These are phyloP conservation scores for Glareola pratincola DNA, from an alignment of 2,113 vertebrate species.

Conservation along the genomic window DNA sequence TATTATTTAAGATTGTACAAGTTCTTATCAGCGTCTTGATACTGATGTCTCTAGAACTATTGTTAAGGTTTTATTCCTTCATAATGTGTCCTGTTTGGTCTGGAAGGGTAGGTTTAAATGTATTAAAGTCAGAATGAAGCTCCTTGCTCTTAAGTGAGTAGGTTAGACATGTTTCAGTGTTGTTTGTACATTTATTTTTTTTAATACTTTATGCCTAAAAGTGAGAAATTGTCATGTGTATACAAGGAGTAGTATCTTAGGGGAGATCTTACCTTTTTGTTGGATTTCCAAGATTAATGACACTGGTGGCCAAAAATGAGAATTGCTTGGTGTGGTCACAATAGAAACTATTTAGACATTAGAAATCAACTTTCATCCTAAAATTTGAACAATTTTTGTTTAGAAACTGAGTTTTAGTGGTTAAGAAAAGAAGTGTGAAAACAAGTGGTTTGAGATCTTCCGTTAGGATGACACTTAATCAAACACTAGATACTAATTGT, in stretches of 20 bases:
- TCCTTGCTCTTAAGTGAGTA: neutral
- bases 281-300: neutral
- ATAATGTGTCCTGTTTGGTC: neutral
- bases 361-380: neutral
- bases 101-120: neutral
- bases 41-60: neutral
- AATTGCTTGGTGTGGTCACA: neutral
- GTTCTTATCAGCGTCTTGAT: neutral
- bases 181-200: neutral
- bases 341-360: neutral
- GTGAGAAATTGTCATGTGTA: neutral
- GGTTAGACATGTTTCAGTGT: neutral
- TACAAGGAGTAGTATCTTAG: neutral
- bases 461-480: neutral
- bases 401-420: neutral
- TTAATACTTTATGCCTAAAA: neutral
- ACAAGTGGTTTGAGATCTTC: neutral
- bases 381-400: neutral
- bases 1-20: neutral
- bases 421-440: neutral
- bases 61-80: neutral
- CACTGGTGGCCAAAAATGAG: neutral
- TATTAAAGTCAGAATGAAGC: neutral
- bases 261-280: neutral
- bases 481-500: neutral